Evolutionary conservation across 2,888 invertebrate genomes (phyloP).

Genomic region (Coleophora flavipennella): DNA sequence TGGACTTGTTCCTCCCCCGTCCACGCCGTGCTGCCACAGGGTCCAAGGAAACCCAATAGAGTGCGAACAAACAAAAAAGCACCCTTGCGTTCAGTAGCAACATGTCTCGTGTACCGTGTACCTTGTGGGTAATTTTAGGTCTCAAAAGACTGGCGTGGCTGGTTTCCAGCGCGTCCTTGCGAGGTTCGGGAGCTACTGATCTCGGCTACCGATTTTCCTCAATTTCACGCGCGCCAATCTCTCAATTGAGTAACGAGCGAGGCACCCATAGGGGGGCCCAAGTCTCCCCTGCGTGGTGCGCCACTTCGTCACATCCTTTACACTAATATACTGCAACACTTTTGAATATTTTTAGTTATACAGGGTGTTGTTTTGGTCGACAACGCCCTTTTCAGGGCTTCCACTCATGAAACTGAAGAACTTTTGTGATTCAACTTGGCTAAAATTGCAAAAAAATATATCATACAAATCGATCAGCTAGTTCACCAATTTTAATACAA

Average conservation of each 20-base stretch:
- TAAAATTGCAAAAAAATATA: too few relatives aligned
- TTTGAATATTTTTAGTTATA: too few relatives aligned
- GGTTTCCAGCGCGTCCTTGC: slow-evolving; percentile 26
- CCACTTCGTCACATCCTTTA: slow-evolving; percentile 50
- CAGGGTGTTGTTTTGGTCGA: too few relatives aligned
- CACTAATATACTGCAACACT: slow-evolving; percentile 25
- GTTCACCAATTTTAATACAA: too few relatives aligned
- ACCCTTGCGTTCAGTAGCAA: slow-evolving; percentile 31
- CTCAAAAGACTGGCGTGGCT: slow-evolving; percentile 4
- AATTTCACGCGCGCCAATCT: slow-evolving; percentile 50
- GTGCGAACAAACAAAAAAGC: slow-evolving; percentile 29
- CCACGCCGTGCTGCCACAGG: slow-evolving; percentile 75
- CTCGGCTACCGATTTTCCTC: slow-evolving; percentile 15
- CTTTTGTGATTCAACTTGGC: too few relatives aligned
- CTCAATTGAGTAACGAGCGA: slow-evolving; percentile 63
- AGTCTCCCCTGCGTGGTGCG: slow-evolving; percentile 53
- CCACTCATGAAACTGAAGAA: too few relatives aligned
- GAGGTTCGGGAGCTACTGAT: slow-evolving; percentile 39
- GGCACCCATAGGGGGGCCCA: slow-evolving; percentile 53
- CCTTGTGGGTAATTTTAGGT: background rate
- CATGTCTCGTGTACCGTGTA: slow-evolving; percentile 33
- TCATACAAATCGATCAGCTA: too few relatives aligned
- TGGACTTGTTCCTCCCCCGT: slow-evolving; percentile 79
- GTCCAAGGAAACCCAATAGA: slow-evolving; percentile 32
- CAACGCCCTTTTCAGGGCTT: too few relatives aligned